Evolutionary conservation across 2,113 vertebrate genomes (phyloP).

Genomic region (Hydropotes inermis): DNA sequence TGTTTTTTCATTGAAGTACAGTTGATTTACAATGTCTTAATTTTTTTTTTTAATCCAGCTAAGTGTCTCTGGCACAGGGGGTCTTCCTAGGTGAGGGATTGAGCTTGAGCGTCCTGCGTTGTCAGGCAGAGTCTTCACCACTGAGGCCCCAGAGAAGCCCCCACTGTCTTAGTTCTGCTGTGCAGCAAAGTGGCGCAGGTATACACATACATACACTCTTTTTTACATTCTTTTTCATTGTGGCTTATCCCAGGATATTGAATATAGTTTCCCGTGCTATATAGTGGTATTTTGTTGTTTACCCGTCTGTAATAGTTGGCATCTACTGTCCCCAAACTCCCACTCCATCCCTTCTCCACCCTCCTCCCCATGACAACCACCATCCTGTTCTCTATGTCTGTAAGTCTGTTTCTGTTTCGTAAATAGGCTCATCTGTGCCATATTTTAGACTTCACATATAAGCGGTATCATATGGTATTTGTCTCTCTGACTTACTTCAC

Average conservation of each 20-base stretch:
- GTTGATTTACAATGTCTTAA: not conserved
- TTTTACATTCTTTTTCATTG: not conserved
- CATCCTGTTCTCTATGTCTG: not conserved
- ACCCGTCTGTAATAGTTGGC: not conserved
- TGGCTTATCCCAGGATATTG: not conserved
- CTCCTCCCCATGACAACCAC: not conserved
- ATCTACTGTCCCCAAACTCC: not conserved
- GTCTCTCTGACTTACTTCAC: not conserved
- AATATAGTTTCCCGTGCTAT: not conserved
- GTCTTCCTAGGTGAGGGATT: no score
- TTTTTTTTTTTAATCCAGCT: not conserved
- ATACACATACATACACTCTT: not conserved
- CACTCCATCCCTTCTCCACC: not conserved
- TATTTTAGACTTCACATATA: not conserved
- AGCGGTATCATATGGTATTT: not conserved
- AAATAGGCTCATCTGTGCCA: not conserved
- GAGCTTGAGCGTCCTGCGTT: no score
- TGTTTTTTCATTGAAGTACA: not conserved
- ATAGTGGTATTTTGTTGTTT: not conserved
- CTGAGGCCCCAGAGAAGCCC: no score
- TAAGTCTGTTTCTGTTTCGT: not conserved
- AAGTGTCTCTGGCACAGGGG: no score
- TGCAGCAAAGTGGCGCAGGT: not conserved
- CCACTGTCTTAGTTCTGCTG: not conserved
- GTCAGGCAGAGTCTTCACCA: no score